Evolutionary conservation across 1,140 invertebrate genomes (phyloP).

Genomic region (Contarinia nasturtii): DNA sequence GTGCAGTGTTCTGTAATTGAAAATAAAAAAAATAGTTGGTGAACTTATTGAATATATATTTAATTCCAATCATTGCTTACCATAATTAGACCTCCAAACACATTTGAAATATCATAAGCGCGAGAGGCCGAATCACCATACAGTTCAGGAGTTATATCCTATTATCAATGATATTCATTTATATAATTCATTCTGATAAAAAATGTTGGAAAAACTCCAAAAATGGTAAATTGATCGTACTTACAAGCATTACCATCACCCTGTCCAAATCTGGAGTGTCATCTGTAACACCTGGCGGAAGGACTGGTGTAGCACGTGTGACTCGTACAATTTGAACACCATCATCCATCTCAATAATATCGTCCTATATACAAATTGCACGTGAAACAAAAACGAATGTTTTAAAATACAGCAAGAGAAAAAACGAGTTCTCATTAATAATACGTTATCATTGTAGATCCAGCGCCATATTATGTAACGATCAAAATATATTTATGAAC

Average conservation of each 20-base stretch:
- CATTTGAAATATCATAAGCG: conserved; percentile 46
- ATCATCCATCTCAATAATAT: neutral
- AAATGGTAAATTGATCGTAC: too few relatives aligned
- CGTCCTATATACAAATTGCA: too few relatives aligned
- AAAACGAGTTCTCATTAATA: too few relatives aligned
- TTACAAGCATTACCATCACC: conserved; percentile 33
- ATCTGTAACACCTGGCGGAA: conserved; percentile 29
- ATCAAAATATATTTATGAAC: too few relatives aligned
- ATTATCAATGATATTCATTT: too few relatives aligned
- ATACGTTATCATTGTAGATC: too few relatives aligned
- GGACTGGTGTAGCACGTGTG: conserved; percentile 8
- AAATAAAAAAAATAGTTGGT: neutral
- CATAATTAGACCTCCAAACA: conserved; percentile 43
- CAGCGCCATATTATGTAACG: too few relatives aligned
- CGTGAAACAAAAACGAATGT: too few relatives aligned
- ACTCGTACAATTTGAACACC: neutral
- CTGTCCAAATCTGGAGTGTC: conserved; percentile 48
- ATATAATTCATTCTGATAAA: too few relatives aligned
- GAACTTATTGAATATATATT: too few relatives aligned
- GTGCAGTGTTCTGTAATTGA: conserved; percentile 37
- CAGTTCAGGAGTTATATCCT: conserved; percentile 40
- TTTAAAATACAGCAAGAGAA: too few relatives aligned
- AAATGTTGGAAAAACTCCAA: too few relatives aligned
- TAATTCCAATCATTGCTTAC: conserved; percentile 25
- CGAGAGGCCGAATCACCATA: conserved; percentile 48